Evolutionary conservation across 2,113 vertebrate genomes (phyloP), one percentile per base, ranked within the genome.

Genomic region (Erpornis zantholeuca): DNA sequence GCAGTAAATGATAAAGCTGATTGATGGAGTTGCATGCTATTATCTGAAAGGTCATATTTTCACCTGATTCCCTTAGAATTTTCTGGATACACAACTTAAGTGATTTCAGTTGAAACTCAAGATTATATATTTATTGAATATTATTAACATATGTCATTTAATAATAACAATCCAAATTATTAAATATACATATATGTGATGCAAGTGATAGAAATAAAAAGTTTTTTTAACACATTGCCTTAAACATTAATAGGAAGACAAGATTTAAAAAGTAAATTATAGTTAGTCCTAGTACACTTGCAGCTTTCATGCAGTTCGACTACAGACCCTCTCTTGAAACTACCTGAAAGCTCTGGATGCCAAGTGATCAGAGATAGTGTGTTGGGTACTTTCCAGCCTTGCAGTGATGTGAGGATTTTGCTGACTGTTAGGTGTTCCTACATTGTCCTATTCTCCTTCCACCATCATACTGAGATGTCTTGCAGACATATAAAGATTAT

Each of bases 1-100:
- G 54, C 42, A 92, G 53, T 92, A 47, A 54, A 77, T 94, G 85
- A 88, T 96, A 90, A 85, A 94, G 45, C 57, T 97, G 94, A 87
- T 95, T 96, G 96, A 97, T 83, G 64, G 90, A 97, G 72, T 82
- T 92, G 82, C 38, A 70, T 95, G 75, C 75, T 77, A 73, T 83
- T 54, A 96, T 92, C 84, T 95, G 53, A 96, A 97, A 96, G 96
- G 92, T 97, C 95, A 87, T 94, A 94, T 96, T 96, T 98, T 97
- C 79, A 96, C 85, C 91, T 52, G 84, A 61, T 94, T 96, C 91
- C 56, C 86, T 92, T 97, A 92, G 92, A 97, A 96, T 97, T 97
- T 96, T 50, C 71, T 96, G 82, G 79, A 53, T 78, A 91, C 42
- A 94, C 77, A 92, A 71, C 33, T 82, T 56, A 88, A 94, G 71